Evolutionary conservation across 2,797 vertebrate genomes (phyloP).

Genomic region (Danio tinwini): DNA sequence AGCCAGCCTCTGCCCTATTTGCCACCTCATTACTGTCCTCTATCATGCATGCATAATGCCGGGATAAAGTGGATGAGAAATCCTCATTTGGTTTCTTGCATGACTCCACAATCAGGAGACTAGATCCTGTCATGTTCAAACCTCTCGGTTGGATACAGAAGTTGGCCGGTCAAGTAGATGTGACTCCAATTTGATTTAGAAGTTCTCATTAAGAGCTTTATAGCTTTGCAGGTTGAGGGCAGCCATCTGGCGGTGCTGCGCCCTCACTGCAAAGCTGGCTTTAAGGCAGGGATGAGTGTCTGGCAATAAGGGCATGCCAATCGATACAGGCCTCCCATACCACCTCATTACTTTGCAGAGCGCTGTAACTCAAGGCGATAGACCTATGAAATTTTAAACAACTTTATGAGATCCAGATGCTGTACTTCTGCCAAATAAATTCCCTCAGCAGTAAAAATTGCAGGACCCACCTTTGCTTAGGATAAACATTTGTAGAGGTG

Average conservation of each 20-base stretch:
- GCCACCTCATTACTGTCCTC: conserved; percentile 38
- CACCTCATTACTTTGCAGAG: conserved; percentile 62
- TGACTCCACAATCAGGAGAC: conserved; percentile 9
- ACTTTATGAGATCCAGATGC: conserved; percentile 62
- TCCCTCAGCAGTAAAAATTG: conserved; percentile 28
- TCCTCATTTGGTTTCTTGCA: conserved; percentile 44
- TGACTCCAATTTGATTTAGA: conserved; percentile 28
- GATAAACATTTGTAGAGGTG: conserved; percentile 30
- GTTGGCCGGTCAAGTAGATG: conserved; percentile 14
- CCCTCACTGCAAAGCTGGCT: conserved; percentile 46
- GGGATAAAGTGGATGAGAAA: conserved; percentile 38
- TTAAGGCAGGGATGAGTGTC: conserved; percentile 36
- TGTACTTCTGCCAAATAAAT: conserved; percentile 45
- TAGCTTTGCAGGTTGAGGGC: conserved; percentile 55
- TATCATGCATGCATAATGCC: conserved; percentile 56
- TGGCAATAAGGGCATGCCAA: conserved; percentile 49
- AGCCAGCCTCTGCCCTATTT: conserved; percentile 6
- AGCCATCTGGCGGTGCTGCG: conserved; percentile 48
- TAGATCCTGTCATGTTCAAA: background rate
- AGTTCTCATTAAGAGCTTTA: conserved; percentile 53
- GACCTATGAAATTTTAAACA: conserved; percentile 66
- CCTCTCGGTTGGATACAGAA: background rate
- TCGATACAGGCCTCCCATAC: conserved; percentile 60
- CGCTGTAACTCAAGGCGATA: conserved; percentile 64
- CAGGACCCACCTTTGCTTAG: conserved; percentile 29